Conservation (phyloP, 2,888 invertebrate genomes). For the Halocaridina rubra region DNA sequence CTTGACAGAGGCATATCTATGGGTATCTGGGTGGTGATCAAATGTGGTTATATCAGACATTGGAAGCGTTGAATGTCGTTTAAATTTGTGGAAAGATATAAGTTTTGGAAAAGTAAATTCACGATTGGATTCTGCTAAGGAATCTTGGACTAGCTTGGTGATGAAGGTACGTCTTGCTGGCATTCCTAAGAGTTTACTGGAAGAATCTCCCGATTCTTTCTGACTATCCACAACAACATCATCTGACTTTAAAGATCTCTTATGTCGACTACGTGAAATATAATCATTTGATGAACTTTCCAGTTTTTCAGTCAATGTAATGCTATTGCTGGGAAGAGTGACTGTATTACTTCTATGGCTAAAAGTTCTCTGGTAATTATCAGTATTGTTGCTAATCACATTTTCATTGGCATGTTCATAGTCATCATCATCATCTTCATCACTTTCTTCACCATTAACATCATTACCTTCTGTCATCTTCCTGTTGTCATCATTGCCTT, state of each 20-base stretch:
- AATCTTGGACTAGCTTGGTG: background rate
- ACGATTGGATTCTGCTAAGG: background rate
- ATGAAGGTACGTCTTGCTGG: background rate
- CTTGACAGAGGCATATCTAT: too few relatives aligned
- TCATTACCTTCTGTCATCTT: background rate
- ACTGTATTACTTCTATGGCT: background rate
- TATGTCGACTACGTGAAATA: too few relatives aligned
- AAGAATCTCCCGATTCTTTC: too few relatives aligned
- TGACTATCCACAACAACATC: too few relatives aligned
- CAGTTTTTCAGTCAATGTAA: too few relatives aligned
- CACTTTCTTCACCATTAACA: background rate
- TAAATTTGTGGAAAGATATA: background rate
- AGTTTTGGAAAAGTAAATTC: background rate
- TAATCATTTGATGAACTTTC: too few relatives aligned
- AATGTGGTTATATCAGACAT: background rate
- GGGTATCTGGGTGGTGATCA: too few relatives aligned
- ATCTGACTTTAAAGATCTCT: too few relatives aligned
- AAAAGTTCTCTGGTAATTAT: background rate
- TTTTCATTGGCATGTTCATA: background rate
- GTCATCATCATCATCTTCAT: background rate
- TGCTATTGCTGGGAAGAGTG: background rate
- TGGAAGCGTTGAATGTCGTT: background rate
- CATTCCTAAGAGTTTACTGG: too few relatives aligned
- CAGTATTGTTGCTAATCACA: background rate
- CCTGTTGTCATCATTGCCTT: background rate